Percentiles rank a stretch among this genome's conserved stretches.
Evolutionary conservation across 23 tunicate species (phyloP).

Genomic region (Ascidia mentula): DNA sequence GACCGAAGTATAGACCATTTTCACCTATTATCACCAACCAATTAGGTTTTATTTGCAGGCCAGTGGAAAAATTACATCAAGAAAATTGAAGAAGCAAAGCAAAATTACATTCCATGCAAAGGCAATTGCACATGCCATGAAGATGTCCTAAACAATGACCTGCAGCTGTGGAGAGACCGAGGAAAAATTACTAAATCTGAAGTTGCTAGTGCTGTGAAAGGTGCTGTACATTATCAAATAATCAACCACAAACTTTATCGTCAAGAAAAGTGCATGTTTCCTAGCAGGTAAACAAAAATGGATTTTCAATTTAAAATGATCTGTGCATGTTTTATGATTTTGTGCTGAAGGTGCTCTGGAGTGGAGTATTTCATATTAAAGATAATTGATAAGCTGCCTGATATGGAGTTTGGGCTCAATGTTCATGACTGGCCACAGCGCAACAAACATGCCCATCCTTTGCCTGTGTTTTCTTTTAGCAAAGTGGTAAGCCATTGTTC

Average conservation of each 20-base stretch:
- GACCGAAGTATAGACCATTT: not conserved
- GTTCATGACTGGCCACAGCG: conserved; percentile 92
- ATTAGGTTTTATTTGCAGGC: not conserved
- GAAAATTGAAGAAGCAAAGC: conserved; percentile 44
- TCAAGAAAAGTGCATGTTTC: conserved; percentile 73
- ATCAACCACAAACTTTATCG: conserved; percentile 68
- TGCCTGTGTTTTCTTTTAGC: conserved; percentile 83
- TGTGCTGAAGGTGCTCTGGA: conserved; percentile 60
- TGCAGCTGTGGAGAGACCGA: conserved; percentile 59
- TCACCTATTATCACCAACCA: not conserved
- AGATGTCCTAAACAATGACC: conserved; percentile 52
- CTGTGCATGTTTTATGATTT: not conserved
- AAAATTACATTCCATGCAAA: conserved; percentile 60
- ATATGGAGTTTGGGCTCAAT: conserved; percentile 82
- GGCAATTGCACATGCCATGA: conserved; percentile 82
- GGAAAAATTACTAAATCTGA: conserved; percentile 73
- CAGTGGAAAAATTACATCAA: conserved; percentile 56
- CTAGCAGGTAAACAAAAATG: conserved; percentile 33
- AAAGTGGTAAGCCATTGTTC: conserved; percentile 65
- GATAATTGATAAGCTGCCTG: conserved; percentile 69
- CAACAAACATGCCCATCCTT: conserved; percentile 32
- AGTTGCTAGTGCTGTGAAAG: conserved; percentile 31
- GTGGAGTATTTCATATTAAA: conserved; percentile 88
- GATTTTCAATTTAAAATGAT: not conserved
- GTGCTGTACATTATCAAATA: conserved; percentile 77